Base-by-base conservation (phyloP, 2,888 invertebrate genomes). In the Aphrophora alni region DNA sequence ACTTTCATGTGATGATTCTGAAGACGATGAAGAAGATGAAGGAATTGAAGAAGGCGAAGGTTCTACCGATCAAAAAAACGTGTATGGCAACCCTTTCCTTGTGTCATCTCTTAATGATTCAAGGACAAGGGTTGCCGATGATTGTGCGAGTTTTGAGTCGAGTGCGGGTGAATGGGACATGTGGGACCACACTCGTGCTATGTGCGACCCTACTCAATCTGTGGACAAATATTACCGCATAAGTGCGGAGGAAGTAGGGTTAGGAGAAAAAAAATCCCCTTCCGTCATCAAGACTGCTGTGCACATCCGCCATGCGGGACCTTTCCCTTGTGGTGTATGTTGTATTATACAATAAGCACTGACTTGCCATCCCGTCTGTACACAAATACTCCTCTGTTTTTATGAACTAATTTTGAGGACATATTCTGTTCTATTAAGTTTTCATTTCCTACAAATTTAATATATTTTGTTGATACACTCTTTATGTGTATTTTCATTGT, bases 31-130 rank as follows among this genome's bases (percentile, higher is more conserved):
- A 25, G 85, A 85, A 78, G 83, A 83, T 38, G 85, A 84, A 68
- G 78, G 69, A 12, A 74, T 77, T 38, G 86, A 85, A 77, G 85
- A 83, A 44, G 86, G 86, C 82, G 77, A 84, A 72, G 82, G 80
- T 74, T 84, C 79, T 78, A 84, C 84, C 82, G 84, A 84, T 85
- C 86, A 85, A 87, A 87, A 87, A 88, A 87, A 87, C 87, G 87
- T 84, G 87, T 83, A 85, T 85, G 86, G 87, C 86, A 86, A 85
- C 85, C 86, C 86, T 85, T 85, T 83, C 84, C 85, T 81, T 85
- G 86, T 83, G 83, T 83, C 83, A 84, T 86, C 82, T 85, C 85
- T 75, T 86, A 85, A 83, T 83, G 84, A 80, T 59, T 69, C 82
- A 70, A 83, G 85, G 83, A 82, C 84, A 83, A 84, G 85, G 85